Conservation (phyloP, 2,888 invertebrate species). For the Synergus umbraculus region DNA sequence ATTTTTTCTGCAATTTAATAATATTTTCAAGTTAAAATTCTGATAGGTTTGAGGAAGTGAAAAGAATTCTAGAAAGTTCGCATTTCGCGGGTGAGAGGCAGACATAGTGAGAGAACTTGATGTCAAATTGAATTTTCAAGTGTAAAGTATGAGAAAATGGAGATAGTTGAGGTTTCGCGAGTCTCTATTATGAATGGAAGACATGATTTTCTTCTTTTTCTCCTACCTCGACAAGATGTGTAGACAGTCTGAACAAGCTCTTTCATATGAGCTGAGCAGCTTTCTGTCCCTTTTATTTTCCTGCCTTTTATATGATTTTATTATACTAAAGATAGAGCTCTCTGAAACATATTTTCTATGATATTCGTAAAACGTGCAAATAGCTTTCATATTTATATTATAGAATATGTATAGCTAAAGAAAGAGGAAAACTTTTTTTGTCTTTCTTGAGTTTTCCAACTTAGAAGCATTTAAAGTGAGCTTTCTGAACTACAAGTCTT, state of each 20-base stretch:
- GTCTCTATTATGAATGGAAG: conserved; percentile 11
- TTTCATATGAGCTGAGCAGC: conserved; percentile 11
- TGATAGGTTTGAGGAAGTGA: background rate
- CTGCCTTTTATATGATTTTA: background rate
- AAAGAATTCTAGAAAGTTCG: background rate
- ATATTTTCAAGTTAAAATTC: background rate
- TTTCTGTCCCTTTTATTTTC: background rate
- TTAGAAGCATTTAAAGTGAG: too few relatives aligned
- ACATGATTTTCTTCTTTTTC: conserved; percentile 17
- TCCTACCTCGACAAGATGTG: background rate
- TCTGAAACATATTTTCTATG: background rate
- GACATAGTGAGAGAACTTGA: background rate
- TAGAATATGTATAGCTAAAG: too few relatives aligned
- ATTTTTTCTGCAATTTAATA: too few relatives aligned
- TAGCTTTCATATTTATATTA: too few relatives aligned
- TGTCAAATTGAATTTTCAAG: conserved; percentile 32
- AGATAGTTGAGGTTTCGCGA: conserved; percentile 24
- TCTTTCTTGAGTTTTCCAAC: too few relatives aligned
- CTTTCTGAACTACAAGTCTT: too few relatives aligned
- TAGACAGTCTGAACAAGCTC: conserved; percentile 25
- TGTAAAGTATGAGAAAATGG: conserved; percentile 2
- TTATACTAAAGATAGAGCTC: background rate
- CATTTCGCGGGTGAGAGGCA: background rate
- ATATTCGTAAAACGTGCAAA: background rate
- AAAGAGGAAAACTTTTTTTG: too few relatives aligned